phyloP scores from a whole-genome alignment of 2,888 invertebrate species.

The Macrosiphum euphorbiae region DNA sequence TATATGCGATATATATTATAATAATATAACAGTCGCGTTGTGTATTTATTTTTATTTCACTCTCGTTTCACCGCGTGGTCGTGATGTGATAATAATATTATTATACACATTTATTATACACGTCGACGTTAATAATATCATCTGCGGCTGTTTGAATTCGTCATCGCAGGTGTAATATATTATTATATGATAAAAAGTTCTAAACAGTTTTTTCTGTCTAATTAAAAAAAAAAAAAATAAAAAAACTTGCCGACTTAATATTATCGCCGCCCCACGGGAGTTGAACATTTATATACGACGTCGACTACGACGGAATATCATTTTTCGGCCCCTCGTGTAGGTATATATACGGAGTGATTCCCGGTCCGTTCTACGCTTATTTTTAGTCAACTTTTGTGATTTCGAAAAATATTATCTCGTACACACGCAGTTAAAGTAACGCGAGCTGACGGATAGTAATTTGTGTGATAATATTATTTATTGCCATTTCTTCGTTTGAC shows the following conservation, averaged over 20 bases:
- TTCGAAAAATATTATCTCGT: neutral
- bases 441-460: neutral
- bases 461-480: neutral
- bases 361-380: neutral
- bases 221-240: conserved; percentile 8
- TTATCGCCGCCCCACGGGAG: conserved; percentile 20
- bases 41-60: neutral
- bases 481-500: neutral
- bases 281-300: neutral
- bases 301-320: neutral
- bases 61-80: neutral
- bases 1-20: neutral
- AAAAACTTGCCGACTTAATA: neutral
- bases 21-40: neutral
- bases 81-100: neutral
- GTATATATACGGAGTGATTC: neutral
- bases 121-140: neutral
- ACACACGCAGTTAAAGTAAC: neutral
- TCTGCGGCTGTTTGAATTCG: neutral
- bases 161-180: neutral
- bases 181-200: neutral
- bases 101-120: neutral
- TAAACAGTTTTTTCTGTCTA: neutral
- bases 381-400: neutral
- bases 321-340: conserved; percentile 21